Evolutionary conservation across 1,140 invertebrate species (phyloP).

Genomic region (Formica selysi): DNA sequence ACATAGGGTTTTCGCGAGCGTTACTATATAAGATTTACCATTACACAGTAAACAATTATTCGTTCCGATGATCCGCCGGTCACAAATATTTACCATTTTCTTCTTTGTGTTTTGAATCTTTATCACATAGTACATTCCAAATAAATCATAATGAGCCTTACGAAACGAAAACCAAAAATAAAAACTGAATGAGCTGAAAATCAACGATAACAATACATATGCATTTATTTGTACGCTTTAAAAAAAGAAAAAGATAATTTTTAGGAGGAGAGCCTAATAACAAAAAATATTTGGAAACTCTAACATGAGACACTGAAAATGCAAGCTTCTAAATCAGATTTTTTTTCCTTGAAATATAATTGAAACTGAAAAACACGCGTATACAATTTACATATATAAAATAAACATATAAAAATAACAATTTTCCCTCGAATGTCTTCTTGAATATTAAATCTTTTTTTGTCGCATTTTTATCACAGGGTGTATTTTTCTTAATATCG

Average conservation of each 20-base stretch:
- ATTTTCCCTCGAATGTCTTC: constrained; percentile 50
- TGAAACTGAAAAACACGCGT: constrained; percentile 52
- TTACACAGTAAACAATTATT: constrained; percentile 74
- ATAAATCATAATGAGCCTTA: constrained; percentile 57
- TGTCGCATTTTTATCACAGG: constrained; percentile 67
- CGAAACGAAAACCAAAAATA: constrained; percentile 36
- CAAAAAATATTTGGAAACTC: constrained; percentile 1
- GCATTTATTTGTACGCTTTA: background rate
- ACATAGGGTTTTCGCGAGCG: constrained; percentile 75
- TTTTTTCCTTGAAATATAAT: background rate
- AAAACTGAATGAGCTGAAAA: constrained; percentile 14
- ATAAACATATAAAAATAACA: constrained; percentile 62
- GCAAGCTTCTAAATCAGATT: background rate
- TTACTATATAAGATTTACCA: constrained; percentile 71
- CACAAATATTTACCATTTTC: constrained; percentile 41
- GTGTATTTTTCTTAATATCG: constrained; percentile 49
- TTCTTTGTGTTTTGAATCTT: constrained; percentile 29
- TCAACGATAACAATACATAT: constrained; percentile 24
- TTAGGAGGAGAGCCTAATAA: background rate
- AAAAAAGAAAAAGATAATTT: constrained; percentile 19
- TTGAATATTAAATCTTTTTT: constrained; percentile 43
- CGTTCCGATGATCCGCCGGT: constrained; percentile 68
- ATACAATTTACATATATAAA: constrained; percentile 43
- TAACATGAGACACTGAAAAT: background rate
- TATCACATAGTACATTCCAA: constrained; percentile 79